Percentiles rank a stretch among this genome's conserved stretches.
These are phyloP conservation scores for Lanius collurio DNA, from an alignment of 2,113 vertebrate species.

Conservation along the genomic window DNA sequence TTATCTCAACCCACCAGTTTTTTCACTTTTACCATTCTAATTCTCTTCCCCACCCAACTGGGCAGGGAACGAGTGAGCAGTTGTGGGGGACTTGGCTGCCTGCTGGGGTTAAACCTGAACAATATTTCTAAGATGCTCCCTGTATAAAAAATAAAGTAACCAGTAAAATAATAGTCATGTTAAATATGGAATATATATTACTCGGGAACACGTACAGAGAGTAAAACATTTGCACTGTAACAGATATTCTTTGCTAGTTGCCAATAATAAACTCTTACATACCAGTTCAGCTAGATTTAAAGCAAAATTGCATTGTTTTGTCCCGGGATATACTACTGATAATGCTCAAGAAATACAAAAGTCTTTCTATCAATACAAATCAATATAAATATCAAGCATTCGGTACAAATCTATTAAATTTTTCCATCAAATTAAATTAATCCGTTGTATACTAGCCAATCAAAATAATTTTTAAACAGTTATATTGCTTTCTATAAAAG, in stretches of 20 bases:
- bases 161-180: not conserved
- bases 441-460: not conserved
- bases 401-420: not conserved
- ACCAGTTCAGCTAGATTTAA: not conserved
- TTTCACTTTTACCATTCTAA: not conserved
- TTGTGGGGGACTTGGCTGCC: not conserved
- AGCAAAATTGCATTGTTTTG: not conserved
- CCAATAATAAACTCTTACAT: not conserved
- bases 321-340: rapidly evolving
- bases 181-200: not conserved
- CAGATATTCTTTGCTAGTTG: not conserved
- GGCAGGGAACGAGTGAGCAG: rapidly evolving
- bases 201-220: not conserved
- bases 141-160: not conserved
- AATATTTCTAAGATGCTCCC: not conserved
- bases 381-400: not conserved
- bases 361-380: not conserved
- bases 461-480: not conserved
- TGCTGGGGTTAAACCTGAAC: not conserved
- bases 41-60: not conserved
- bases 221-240: not conserved
- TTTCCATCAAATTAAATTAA: not conserved
- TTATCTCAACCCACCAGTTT: not conserved
- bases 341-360: not conserved
- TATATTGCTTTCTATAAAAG: not conserved